Base-by-base conservation (phyloP, 2,113 vertebrate genomes). In the Sylvicapra grimmia region DNA sequence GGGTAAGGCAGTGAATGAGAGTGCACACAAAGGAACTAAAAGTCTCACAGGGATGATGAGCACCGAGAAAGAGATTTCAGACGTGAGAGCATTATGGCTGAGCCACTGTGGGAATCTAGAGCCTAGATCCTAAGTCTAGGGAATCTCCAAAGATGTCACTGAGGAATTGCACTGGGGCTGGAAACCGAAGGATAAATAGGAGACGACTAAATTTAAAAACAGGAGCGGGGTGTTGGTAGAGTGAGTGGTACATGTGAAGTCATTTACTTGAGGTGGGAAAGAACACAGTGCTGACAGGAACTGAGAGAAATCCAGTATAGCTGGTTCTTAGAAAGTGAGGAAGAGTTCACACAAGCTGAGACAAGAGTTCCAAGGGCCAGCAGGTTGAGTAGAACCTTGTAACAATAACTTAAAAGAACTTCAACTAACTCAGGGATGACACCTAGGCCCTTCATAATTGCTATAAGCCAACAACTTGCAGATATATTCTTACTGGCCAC, bases 281-380 rank as follows among this genome's bases (percentile, higher is more conserved):
- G 51, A 75, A 94, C 36, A 68, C 6, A 25, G 77, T 31, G 47
- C 47, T 63, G 27, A 56, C 25, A 86, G 53, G 84, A 89, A 63
- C 59, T 31, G 33, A 63, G 49, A 86, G 80, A 82, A 92, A 96
- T 36, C 51, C 77, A 94, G 84, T 33, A 63, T 0, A 86, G 65
- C 79, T 75, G 68, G 80, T 88, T 96, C 77, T 94, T n/a, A 75
- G 90, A 72, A 80, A 80, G 54, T 44, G 25, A 94, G 77, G 31
- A 36, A 86, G 80, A 44, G 29, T 33, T 90, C 53, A 86, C 36
- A 90, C 68, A 92, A 75, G 63, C 82, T 63, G 72, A 86, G 80
- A 92, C 72, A 90, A 88, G 75, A 51, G 75, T 80, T 89, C 36
- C 58, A 84, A 40, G 49, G 58, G 49, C 40, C 16, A 72, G 77